These are phyloP conservation scores for Tangara arthus DNA, from an alignment of 2,797 vertebrate genomes.

Conservation along the genomic window DNA sequence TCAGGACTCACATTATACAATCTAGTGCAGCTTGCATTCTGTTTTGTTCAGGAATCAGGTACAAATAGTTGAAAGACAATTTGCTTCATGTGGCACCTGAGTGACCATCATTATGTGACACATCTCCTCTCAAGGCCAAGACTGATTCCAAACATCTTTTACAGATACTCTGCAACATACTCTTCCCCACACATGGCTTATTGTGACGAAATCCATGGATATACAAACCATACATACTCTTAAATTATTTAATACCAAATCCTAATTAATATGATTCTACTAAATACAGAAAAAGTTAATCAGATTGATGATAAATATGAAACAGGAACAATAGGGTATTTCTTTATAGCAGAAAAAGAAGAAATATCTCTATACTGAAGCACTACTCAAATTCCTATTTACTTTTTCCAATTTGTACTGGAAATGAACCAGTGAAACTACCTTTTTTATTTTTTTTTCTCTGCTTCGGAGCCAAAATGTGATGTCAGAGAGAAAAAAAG, in stretches of 20 bases:
- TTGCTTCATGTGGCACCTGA: neutral
- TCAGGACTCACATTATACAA: neutral
- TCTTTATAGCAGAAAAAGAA: neutral
- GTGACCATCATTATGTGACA: neutral
- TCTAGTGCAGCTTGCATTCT: neutral
- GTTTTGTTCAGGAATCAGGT: neutral
- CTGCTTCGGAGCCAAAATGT: neutral
- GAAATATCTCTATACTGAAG: neutral
- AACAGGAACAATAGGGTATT: neutral
- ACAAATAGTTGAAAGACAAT: neutral
- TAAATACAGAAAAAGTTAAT: neutral
- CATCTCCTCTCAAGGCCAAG: neutral
- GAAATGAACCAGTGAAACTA: neutral
- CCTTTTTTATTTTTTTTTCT: neutral
- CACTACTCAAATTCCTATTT: neutral
- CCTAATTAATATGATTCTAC: neutral
- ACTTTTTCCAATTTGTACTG: neutral
- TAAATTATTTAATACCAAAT: neutral
- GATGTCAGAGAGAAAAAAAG: neutral
- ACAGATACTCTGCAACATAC: neutral
- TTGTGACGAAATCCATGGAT: neutral
- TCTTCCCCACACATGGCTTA: neutral
- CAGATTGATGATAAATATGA: neutral
- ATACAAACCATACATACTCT: neutral
- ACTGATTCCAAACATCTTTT: neutral